Evolutionary conservation across 2,888 invertebrate species (phyloP).

Genomic region (Reticulitermes lucifugus): DNA sequence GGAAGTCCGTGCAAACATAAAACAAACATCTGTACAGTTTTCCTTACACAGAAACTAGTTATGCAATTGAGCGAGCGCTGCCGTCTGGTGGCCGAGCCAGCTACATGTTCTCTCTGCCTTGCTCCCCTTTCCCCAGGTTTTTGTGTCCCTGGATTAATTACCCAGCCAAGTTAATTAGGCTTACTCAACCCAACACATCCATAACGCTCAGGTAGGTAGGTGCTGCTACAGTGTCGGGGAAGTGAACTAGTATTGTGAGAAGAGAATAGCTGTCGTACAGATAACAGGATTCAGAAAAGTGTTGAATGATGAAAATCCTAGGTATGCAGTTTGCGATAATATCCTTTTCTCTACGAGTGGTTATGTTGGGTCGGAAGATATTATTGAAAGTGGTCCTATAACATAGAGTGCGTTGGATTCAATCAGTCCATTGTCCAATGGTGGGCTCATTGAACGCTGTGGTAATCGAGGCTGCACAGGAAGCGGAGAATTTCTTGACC

Average conservation of each 20-base stretch:
- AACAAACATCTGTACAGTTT: background rate
- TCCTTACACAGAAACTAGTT: background rate
- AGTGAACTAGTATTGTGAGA: slow-evolving; percentile 4
- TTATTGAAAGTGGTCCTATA: no score
- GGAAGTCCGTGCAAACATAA: background rate
- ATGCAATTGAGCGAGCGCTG: background rate
- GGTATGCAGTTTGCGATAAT: no score
- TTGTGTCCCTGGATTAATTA: slow-evolving; percentile 47
- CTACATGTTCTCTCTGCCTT: background rate
- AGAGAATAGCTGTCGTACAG: background rate
- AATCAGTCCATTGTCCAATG: no score
- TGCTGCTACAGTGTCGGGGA: slow-evolving; percentile 2
- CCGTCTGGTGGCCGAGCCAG: background rate
- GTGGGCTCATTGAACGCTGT: no score
- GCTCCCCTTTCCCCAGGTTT: slow-evolving; percentile 15
- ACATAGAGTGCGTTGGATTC: no score
- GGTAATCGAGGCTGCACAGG: no score
- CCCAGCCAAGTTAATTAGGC: slow-evolving; percentile 48
- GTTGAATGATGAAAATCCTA: background rate
- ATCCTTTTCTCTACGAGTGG: no score
- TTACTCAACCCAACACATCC: slow-evolving; percentile 44
- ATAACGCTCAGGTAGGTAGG: slow-evolving; percentile 37
- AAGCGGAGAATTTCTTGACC: no score
- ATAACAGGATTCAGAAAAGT: background rate
- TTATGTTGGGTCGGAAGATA: no score